Percentiles rank a stretch among this genome's conserved stretches.
phyloP scores from a whole-genome alignment of 2,113 vertebrate genomes.

The Acanthochromis polyacanthus region DNA sequence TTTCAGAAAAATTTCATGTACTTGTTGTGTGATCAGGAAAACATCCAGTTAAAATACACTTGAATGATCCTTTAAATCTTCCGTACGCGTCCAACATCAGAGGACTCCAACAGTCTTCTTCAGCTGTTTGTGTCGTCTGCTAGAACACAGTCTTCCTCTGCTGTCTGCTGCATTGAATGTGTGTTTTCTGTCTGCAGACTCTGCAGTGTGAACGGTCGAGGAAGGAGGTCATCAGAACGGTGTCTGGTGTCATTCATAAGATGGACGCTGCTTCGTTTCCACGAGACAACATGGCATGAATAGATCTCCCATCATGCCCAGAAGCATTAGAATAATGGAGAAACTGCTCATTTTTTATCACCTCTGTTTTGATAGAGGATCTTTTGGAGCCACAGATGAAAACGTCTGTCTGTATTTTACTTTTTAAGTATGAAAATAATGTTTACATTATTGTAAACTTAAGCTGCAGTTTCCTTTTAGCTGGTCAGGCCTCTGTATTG shows the following conservation, averaged over 20 bases:
- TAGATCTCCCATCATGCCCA: not conserved
- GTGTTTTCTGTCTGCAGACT: slow-evolving; percentile 25
- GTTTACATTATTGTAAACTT: slow-evolving; percentile 69
- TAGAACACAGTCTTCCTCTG: not conserved
- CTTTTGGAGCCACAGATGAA: not conserved
- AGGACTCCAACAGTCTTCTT: no score
- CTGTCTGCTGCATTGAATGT: not conserved
- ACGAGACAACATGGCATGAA: not conserved
- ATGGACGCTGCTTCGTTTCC: slow-evolving; percentile 22
- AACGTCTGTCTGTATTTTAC: slow-evolving; percentile 33
- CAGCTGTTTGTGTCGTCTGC: no score
- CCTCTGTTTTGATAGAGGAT: slow-evolving; percentile 18
- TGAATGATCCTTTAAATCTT: no score
- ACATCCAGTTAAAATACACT: no score
- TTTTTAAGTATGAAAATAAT: slow-evolving; percentile 42
- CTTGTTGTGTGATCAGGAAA: no score
- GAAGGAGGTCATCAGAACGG: not conserved
- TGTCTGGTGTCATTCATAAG: not conserved
- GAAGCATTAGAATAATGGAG: not conserved
- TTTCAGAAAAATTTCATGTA: no score
- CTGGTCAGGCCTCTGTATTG: not conserved
- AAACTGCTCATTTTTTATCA: not conserved
- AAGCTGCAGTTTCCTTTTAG: slow-evolving; percentile 11
- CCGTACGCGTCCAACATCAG: no score
- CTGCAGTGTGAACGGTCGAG: slow-evolving; percentile 19